phyloP scores from a whole-genome alignment of 2,888 invertebrate species.

The Ellobium chinense region DNA sequence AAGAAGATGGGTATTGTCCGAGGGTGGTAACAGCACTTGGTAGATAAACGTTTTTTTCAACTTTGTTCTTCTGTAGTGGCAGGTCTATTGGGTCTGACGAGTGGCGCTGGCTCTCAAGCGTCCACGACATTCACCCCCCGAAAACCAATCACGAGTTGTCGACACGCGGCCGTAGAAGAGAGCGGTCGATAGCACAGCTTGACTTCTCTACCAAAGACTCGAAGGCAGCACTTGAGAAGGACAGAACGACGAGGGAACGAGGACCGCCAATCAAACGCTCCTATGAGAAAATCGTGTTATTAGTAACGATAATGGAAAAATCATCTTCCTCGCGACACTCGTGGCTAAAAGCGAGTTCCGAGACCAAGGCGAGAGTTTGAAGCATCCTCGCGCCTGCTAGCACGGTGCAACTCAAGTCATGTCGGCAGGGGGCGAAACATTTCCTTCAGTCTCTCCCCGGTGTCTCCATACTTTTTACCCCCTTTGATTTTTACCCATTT shows the following conservation, averaged over 20 bases:
- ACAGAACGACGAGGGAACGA: background rate
- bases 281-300: slow-evolving; percentile 42
- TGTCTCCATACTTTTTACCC: slow-evolving; percentile 14
- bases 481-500: slow-evolving; percentile 24
- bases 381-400: slow-evolving; percentile 9
- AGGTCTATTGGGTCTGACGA: no score
- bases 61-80: background rate
- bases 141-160: slow-evolving; percentile 1
- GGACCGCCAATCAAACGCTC: slow-evolving; percentile 22
- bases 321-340: slow-evolving; percentile 25
- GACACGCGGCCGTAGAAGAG: background rate
- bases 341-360: slow-evolving; percentile 31
- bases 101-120: background rate
- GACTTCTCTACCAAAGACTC: slow-evolving; percentile 8
- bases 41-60: slow-evolving; percentile 2
- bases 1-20: background rate
- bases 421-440: slow-evolving; percentile 6
- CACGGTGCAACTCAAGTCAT: slow-evolving; percentile 2
- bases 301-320: slow-evolving; percentile 43
- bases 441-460: background rate
- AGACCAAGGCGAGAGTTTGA: background rate
- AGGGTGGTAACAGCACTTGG: background rate
- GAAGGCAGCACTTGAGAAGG: background rate
- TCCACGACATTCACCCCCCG: slow-evolving; percentile 1
- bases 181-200: slow-evolving; percentile 11